phyloP scores from a whole-genome alignment of 2,888 invertebrate species.

The Acleris emargana region DNA sequence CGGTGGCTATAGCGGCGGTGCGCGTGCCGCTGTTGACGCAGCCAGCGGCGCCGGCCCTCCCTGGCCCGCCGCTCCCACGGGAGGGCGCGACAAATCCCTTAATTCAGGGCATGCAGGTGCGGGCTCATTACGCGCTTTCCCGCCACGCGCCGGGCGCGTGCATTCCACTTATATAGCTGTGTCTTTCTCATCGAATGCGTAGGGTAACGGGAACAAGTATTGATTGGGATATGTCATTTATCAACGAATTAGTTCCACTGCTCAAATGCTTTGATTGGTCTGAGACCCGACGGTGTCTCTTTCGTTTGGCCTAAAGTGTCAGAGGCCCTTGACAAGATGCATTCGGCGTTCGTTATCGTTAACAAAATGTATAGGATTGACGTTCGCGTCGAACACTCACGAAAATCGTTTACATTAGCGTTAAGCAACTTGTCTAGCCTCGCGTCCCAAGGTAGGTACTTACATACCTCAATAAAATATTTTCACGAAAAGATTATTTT shows the following conservation, averaged over 20 bases:
- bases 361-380: too few species aligned
- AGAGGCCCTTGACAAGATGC: too few species aligned
- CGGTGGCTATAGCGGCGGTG: slow-evolving; percentile 54
- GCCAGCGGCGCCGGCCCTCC: slow-evolving; percentile 64
- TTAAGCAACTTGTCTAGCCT: too few species aligned
- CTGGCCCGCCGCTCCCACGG: slow-evolving; percentile 71
- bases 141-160: slow-evolving; percentile 78
- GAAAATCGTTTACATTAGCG: too few species aligned
- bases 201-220: slow-evolving; percentile 10
- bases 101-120: slow-evolving; percentile 80
- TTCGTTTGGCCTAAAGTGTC: too few species aligned
- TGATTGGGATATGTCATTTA: slow-evolving; percentile 26
- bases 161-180: slow-evolving; percentile 51
- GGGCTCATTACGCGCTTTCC: slow-evolving; percentile 79
- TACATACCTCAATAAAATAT: too few species aligned
- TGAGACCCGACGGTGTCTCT: too few species aligned
- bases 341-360: too few species aligned
- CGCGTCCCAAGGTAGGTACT: too few species aligned
- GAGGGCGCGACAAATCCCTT: slow-evolving; percentile 83
- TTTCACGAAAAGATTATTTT: too few species aligned
- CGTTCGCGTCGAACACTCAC: too few species aligned
- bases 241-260: slow-evolving; percentile 22
- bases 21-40: slow-evolving; percentile 68
- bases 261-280: slow-evolving; percentile 1
- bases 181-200: slow-evolving; percentile 46